phyloP scores from a whole-genome alignment of 2,797 vertebrate species.

The Bucorvus abyssinicus region DNA sequence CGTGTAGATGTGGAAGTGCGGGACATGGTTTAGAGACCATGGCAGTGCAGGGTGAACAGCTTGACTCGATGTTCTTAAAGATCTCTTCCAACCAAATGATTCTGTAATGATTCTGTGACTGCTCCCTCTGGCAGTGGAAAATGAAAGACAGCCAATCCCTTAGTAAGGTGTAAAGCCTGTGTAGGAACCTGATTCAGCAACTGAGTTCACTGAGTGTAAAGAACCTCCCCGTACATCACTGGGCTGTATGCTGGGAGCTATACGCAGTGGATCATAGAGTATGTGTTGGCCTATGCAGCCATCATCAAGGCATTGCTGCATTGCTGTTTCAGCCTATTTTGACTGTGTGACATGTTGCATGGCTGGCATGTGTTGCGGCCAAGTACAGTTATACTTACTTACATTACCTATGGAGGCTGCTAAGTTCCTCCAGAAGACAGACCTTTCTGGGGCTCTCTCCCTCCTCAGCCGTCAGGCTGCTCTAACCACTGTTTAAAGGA shows the following conservation, averaged over 20 bases:
- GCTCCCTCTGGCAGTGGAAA: neutral
- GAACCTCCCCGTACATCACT: rapidly evolving
- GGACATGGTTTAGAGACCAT: too few relatives aligned
- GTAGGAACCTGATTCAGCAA: neutral
- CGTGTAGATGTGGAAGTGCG: too few relatives aligned
- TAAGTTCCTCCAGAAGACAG: neutral
- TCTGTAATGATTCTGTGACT: neutral
- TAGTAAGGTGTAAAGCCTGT: neutral
- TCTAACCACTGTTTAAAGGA: neutral
- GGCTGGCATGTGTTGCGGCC: neutral
- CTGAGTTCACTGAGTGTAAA: neutral
- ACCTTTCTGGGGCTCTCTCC: neutral
- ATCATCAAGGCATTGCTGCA: neutral
- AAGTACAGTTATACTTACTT: neutral
- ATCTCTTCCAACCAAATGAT: too few relatives aligned
- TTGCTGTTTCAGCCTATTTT: neutral
- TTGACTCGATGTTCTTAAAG: too few relatives aligned
- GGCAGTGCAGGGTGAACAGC: too few relatives aligned
- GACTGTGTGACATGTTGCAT: neutral
- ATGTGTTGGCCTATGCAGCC: neutral
- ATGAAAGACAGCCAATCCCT: neutral
- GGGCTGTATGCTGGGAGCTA: neutral
- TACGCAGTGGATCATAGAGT: rapidly evolving
- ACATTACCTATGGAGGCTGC: neutral
- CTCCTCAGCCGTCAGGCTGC: neutral